These are phyloP conservation scores for Burhinus bistriatus DNA, from an alignment of 2,113 vertebrate genomes.

Conservation along the genomic window DNA sequence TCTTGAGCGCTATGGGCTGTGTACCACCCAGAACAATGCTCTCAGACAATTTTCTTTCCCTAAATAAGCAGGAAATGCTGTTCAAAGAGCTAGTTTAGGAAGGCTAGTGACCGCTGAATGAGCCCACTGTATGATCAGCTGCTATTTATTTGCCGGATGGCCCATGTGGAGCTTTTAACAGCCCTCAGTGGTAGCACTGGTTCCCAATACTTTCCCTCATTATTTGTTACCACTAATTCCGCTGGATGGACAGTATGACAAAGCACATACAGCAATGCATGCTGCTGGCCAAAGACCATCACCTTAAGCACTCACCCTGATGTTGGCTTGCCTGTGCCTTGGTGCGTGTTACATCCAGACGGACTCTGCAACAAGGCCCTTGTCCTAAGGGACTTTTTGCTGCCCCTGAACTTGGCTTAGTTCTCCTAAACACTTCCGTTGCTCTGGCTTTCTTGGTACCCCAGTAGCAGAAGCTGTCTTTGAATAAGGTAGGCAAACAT, in stretches of 20 bases:
- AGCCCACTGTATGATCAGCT: not conserved
- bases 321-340: not conserved
- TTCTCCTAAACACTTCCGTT: not conserved
- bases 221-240: not conserved
- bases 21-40: not conserved
- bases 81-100: not conserved
- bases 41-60: not conserved
- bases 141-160: not conserved
- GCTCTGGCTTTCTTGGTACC: not conserved
- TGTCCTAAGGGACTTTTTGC: not conserved
- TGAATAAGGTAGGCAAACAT: not conserved
- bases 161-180: no score
- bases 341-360: not conserved
- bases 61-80: not conserved
- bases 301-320: no score
- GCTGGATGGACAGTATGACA: not conserved
- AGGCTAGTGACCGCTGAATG: not conserved
- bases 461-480: not conserved
- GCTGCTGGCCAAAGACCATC: not conserved
- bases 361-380: not conserved
- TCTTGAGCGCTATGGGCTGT: fast-evolving
- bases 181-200: fast-evolving
- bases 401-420: not conserved
- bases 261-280: fast-evolving
- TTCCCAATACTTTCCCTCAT: not conserved